Evolutionary conservation across 30 jellyfish, hydroid and myxozoan species (phyloP).

Genomic region (Rhopilema esculentum): DNA sequence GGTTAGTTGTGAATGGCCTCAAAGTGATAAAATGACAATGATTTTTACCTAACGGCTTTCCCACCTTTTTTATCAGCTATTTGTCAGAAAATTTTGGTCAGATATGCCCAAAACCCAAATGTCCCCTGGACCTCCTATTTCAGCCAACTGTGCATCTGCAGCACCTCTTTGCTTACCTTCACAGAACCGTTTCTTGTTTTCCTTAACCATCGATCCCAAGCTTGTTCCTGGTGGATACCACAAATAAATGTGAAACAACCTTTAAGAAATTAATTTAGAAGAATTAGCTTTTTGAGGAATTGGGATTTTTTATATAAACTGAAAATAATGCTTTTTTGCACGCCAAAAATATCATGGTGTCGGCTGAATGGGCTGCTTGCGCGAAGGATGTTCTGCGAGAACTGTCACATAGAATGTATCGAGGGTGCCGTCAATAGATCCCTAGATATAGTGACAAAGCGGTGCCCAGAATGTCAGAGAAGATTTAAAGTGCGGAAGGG

Average conservation of each 20-base stretch:
- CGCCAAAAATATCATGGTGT: too few species aligned
- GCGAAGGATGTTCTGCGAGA: too few species aligned
- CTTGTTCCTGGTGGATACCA: constrained; percentile 55
- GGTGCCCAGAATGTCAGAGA: too few species aligned
- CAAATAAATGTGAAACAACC: background rate
- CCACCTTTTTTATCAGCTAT: background rate
- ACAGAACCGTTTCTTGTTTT: background rate
- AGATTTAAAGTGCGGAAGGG: too few species aligned
- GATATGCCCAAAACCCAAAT: too few species aligned
- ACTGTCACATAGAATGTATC: too few species aligned
- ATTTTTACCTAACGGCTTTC: background rate
- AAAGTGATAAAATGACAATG: background rate
- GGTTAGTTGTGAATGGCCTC: background rate
- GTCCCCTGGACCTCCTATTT: background rate
- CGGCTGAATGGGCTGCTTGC: too few species aligned
- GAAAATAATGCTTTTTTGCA: background rate
- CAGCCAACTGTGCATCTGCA: background rate
- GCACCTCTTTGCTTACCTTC: background rate
- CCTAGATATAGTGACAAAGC: too few species aligned
- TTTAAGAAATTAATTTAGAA: background rate
- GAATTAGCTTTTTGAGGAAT: background rate
- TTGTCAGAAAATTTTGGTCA: too few species aligned
- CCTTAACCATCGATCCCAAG: constrained; percentile 51
- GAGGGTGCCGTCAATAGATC: too few species aligned
- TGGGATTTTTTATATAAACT: background rate